Conservation (phyloP, 1,140 invertebrate genomes). For the Brachionus koreanus region DNA sequence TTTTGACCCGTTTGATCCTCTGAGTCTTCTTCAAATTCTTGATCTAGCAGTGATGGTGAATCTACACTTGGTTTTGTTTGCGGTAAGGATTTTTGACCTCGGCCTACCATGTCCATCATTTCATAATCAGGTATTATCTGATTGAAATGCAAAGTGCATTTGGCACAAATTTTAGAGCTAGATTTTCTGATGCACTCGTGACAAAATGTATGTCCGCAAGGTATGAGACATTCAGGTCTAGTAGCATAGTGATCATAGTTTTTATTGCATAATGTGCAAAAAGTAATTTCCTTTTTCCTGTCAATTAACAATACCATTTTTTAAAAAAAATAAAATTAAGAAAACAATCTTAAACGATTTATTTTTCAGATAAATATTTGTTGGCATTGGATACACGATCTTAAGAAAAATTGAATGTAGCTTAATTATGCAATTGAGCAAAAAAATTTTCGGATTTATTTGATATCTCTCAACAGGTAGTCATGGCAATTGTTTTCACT, state of each 20-base stretch:
- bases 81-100: not conserved
- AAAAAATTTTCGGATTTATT: not conserved
- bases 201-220: slow-evolving; percentile 37
- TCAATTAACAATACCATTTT: slow-evolving; percentile 25
- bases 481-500: not conserved
- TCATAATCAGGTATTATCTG: slow-evolving; percentile 36
- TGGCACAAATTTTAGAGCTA: not conserved
- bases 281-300: slow-evolving; percentile 11
- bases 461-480: not conserved
- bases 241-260: not conserved
- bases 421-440: not conserved
- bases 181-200: slow-evolving; percentile 6
- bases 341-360: not conserved
- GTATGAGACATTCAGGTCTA: slow-evolving; percentile 29
- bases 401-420: not conserved
- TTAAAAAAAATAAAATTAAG: not conserved
- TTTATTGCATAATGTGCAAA: not conserved
- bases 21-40: not conserved
- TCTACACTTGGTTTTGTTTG: not conserved
- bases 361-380: not conserved
- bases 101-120: not conserved
- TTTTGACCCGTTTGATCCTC: not conserved
- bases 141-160: not conserved
- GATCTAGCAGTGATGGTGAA: not conserved
- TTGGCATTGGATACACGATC: slow-evolving; percentile 26